Base-by-base conservation (phyloP, 1,140 invertebrate species). In the Brachionus calyciflorus region DNA sequence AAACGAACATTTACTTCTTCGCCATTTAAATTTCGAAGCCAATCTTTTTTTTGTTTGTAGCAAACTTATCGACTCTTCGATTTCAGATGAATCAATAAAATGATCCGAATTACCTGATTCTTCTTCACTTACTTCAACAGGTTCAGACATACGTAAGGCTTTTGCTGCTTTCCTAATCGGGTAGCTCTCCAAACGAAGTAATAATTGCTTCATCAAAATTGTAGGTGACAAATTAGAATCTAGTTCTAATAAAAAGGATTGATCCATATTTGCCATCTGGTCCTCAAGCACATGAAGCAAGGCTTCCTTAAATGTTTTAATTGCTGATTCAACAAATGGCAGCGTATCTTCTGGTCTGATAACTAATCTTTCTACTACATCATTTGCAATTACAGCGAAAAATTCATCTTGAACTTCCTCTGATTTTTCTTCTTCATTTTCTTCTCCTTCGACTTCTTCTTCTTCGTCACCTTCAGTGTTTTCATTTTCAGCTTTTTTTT, bases 181-280 rank as follows among this genome's bases (percentile, higher is more conserved):
- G 80, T 84, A 85, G 65, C 81, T 82, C 51, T 80, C 79, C 17
- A 85, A 79, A 19, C 81, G 78, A 12, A 79, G 77, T 76, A 84
- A 77, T 24, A 84, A 76, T 81, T 85, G 83, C 82, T 85, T 70
- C 3, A 57, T 81, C 6, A 85, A 76, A 51, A 79, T 79, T 9
- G 41, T 30, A 2, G 78, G 21, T 19, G 80, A 78, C 41, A 82
- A 80, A 78, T 85, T 85, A 12, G 78, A 81, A 80, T 85, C 84
- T 68, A 85, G 76, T 73, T 85, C 83, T 26, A 85, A 80, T 4
- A 85, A 57, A 77, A 80, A 82, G 68, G 84, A 82, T 49, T 84
- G 83, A 53, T 83, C 81, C 80, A 84, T 83, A 77, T 84, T 83
- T 10, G 81, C 83, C 81, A 85, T 85, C 26, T 73, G 51, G 21